These are phyloP conservation scores for Brienomyrus longianalis DNA, from an alignment of 2,113 vertebrate species.

Conservation along the genomic window DNA sequence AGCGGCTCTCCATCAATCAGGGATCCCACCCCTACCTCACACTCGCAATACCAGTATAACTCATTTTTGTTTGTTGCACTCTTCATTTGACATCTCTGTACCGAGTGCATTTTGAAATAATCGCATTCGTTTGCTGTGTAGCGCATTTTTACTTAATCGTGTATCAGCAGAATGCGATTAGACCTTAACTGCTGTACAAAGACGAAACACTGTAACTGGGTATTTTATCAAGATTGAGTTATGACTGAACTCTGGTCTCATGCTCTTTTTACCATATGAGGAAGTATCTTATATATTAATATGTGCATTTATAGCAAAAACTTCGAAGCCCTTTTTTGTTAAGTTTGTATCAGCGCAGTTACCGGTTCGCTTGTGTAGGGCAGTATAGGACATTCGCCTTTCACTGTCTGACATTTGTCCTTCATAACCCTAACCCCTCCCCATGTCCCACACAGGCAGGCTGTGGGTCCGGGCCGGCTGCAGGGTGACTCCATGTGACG, in stretches of 20 bases:
- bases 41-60: neutral
- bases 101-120: neutral
- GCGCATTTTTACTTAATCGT: neutral
- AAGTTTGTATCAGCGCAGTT: neutral
- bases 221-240: neutral
- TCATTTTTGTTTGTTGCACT: neutral
- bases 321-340: neutral
- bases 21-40: neutral
- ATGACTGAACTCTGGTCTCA: neutral
- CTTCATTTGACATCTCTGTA: neutral
- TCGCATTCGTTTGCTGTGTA: neutral
- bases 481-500: slow-evolving; percentile 68
- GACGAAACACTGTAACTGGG: neutral
- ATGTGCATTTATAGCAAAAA: neutral
- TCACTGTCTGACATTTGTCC: neutral
- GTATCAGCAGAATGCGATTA: neutral
- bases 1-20: too few species aligned
- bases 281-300: neutral
- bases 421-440: neutral
- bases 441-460: slow-evolving; percentile 43
- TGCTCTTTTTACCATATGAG: neutral
- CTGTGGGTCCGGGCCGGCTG: slow-evolving; percentile 49
- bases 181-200: neutral
- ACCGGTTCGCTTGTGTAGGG: neutral
- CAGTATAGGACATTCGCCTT: neutral